Evolutionary conservation across 2,113 vertebrate species (phyloP), one percentile per base, ranked within the genome.

Genomic region (Vulpes lagopus): DNA sequence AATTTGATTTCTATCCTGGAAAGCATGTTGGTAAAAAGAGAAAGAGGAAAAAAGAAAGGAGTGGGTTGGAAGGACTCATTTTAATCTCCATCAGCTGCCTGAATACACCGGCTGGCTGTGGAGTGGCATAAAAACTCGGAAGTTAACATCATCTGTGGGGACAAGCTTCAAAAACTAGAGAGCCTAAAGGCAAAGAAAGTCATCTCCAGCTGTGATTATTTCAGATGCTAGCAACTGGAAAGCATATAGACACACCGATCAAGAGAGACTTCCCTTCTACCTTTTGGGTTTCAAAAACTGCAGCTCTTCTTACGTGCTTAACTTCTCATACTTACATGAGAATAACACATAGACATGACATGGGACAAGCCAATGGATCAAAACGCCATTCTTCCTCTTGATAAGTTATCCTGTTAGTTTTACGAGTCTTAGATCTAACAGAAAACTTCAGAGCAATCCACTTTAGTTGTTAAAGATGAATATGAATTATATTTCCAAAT

Each of bases 1-100:
- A 69, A 71, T 17, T 86, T 76, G 51, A 89, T 95, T 94, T 95
- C 51, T 11, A 64, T 55, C 38, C 38, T 74, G 74, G 30, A 89
- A 89, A 89, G 5, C 8, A 53, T 15, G 5, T 30, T 82, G 71
- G 20, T 51, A 60, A 32, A 62, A 30, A 76, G 25, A 43, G 6
- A 74, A 12, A 38, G 12, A 57, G 4, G 4, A 38, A 17, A 23
- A 4, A 38, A 60, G 22, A 25, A 22, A 32, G 62, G 14, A 2
- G 4, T 23, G 43, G 22, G 16, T 38, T 57, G 80, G 23, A 62
- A 93, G 74, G 23, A 49, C 38, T 88, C 60, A 55, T 57, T 53
- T 76, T 53, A 53, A 73, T 25, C 85, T 80, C 59, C 2, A 3
- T 1, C 30, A 27, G 53, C 9, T 51, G 38, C 25, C 57, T 27